Evolutionary conservation across 2,797 vertebrate species (phyloP), one percentile per base, ranked within the genome.

Genomic region (Pseudomugil gertrudae): DNA sequence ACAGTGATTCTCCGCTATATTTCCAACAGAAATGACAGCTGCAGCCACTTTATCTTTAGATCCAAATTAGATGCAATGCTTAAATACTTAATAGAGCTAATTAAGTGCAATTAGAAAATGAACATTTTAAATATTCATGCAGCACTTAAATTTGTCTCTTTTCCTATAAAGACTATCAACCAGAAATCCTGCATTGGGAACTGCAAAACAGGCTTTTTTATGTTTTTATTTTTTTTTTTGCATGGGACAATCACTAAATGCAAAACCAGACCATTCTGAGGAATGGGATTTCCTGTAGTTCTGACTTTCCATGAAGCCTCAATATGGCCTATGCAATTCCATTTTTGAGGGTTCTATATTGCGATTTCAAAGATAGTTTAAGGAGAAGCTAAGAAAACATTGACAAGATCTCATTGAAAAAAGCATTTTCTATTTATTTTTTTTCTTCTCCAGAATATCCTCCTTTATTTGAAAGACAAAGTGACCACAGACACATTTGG

Each of bases 51-150:
- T 54, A 74, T 85, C 66, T 73, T 76, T 26, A 51, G 21, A 85
- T 69, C 76, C 66, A 80, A 69, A 68, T 60, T 62, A 72, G 63
- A 84, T 21, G 51, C 69, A 80, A 84, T 75, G 63, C 73, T 81
- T 89, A 76, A 89, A 81, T 80, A 87, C 79, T 90, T 91, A 91
- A 91, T 91, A 80, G 84, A 69, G 56, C 75, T 87, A 89, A 92
- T 92, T 84, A 87, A 78, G 81, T 75, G 61, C 85, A 90, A 89
- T 91, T 92, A 92, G 79, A 87, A 85, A 87, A 85, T 79, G 78
- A 67, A 55, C 71, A 60, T 70, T 57, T 87, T 64, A 90, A 92
- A 90, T 85, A 92, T 90, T 89, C 62, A 91, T 90, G 71, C 60
- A 61, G 67, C 80, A 76, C 79, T 92, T 89, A 87, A 86, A 79